Evolutionary conservation across 2,888 invertebrate genomes (phyloP), one percentile per base, ranked within the genome.

Genomic region (Saturnia japonica): DNA sequence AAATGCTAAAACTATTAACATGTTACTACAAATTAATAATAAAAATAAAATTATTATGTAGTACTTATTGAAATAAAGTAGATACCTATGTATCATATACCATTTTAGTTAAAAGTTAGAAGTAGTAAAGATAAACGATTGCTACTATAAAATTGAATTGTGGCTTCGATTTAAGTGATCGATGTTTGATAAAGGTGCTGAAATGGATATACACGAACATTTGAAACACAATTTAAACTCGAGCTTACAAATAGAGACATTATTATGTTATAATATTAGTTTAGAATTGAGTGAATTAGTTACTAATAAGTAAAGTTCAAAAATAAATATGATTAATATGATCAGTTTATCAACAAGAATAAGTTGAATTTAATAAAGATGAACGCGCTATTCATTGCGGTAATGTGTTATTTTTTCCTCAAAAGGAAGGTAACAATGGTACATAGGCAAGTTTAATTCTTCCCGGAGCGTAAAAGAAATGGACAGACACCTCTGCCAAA

Each of bases 361-460:
- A 28, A 25, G 25, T 57, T 19, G 14, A 25, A 25, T 25, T 57
- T 57, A 57, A 57, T 28, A 57, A 28, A 14, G 25, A 25, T 57
- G 9, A 4, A 57, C 12, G 4, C 11, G 57, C 57, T 25, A 57
- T 25, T 57, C 57, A 57, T 6, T 14, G 25, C 25, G 25, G 12
- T 0, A 57, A 79, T 76, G 78, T 82, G 85, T 86, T 83, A 86
- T 86, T 85, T 64, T 82, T 80, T 78, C 76, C 72, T 73, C 64
- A 68, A 72, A 76, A 82, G 81, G 83, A 84, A 85, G 81, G 78
- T 79, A 83, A 81, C 82, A 88, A 88, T 90, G 87, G 85, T 82
- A 86, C 85, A 90, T 89, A 88, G 88, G 86, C 87, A 89, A 85
- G 83, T 90, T 90, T 91, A 90, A 91, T 91, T 91, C 85, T 82